These are phyloP conservation scores for Ornithorhynchus anatinus DNA, from an alignment of 2,113 vertebrate species.

Conservation along the genomic window DNA sequence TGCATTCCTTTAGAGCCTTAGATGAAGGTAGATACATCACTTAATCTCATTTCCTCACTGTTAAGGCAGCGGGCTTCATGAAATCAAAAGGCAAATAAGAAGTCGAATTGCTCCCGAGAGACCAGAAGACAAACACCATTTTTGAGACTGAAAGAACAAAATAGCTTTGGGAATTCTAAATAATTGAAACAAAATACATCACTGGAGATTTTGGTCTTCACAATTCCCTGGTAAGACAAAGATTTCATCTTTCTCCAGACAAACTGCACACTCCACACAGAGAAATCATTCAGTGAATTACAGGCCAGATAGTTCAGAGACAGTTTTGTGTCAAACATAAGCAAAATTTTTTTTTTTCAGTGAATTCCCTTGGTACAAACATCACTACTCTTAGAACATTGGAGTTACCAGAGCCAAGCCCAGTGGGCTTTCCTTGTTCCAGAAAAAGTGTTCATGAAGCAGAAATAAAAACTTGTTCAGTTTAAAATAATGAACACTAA, in stretches of 20 bases:
- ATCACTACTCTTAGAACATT: background rate
- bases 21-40: background rate
- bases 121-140: constrained; percentile 42
- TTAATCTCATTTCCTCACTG: constrained; percentile 3
- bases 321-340: background rate
- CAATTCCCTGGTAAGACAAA: background rate
- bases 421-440: background rate
- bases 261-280: background rate
- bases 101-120: constrained; percentile 35
- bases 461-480: background rate
- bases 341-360: background rate
- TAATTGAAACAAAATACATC: constrained; percentile 53
- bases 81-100: constrained; percentile 32
- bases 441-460: background rate
- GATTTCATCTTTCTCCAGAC: background rate
- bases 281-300: background rate
- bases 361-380: background rate
- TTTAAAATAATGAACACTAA: no score
- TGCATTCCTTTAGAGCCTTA: background rate
- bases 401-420: background rate
- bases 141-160: constrained; percentile 39
- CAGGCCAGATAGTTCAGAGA: background rate
- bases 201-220: background rate
- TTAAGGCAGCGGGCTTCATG: constrained; percentile 7
- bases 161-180: constrained; percentile 53